These are phyloP conservation scores for Acromyrmex echinatior DNA, from an alignment of 1,140 invertebrate species.

Conservation along the genomic window DNA sequence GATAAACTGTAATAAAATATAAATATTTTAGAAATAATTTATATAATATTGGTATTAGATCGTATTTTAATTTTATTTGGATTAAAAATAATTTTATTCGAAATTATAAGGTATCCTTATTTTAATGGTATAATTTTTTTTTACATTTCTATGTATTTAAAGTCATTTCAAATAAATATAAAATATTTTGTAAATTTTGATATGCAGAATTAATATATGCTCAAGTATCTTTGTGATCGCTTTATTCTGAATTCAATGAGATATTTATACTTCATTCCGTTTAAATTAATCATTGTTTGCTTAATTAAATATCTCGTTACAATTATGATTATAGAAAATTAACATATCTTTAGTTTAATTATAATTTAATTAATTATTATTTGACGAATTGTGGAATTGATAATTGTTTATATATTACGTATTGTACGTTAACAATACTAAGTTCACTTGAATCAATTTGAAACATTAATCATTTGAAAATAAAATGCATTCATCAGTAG, in stretches of 20 bases:
- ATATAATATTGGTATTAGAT: background rate
- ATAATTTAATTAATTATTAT: background rate
- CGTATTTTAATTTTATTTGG: background rate
- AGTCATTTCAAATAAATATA: background rate
- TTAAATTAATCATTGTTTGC: background rate
- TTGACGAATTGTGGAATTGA: background rate
- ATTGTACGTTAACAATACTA: background rate
- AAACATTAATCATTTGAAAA: conserved; percentile 24
- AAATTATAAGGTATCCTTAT: background rate
- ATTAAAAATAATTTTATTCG: background rate
- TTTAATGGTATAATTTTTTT: background rate
- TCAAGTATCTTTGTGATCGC: background rate
- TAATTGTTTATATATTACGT: background rate
- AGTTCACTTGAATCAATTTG: background rate
- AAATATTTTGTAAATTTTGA: background rate
- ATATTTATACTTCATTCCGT: background rate
- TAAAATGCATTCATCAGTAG: background rate
- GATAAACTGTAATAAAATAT: background rate
- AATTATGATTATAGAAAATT: background rate
- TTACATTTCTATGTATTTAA: conserved; percentile 5
- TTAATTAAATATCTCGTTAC: background rate
- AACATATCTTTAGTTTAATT: conserved; percentile 3
- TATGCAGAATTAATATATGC: background rate
- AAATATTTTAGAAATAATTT: background rate
- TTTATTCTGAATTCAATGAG: background rate